Percentiles rank a stretch among this genome's conserved stretches.
phyloP scores from a whole-genome alignment of 2,888 invertebrate genomes.

The Peribatodes rhomboidaria region DNA sequence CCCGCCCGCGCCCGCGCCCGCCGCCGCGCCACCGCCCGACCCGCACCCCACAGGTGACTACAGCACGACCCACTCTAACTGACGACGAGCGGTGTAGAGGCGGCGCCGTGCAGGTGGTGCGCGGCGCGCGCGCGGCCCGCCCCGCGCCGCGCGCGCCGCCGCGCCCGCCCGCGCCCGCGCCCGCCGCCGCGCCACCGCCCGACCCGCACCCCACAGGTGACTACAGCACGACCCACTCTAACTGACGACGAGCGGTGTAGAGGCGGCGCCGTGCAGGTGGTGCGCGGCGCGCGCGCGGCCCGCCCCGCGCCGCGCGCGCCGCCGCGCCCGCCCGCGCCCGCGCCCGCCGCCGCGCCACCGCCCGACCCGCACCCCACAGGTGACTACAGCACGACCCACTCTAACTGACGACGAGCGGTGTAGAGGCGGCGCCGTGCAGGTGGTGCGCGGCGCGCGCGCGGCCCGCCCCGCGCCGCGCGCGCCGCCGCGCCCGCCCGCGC shows the following conservation, averaged over 20 bases:
- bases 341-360: too few relatives aligned
- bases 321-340: slow-evolving; percentile 45
- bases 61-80: slow-evolving; percentile 29
- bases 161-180: too few relatives aligned
- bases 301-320: slow-evolving; percentile 51
- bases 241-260: slow-evolving; percentile 70
- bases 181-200: slow-evolving; percentile 19
- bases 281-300: slow-evolving; percentile 60
- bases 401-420: slow-evolving; percentile 67
- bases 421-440: slow-evolving; percentile 69
- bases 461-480: slow-evolving; percentile 52
- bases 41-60: too few relatives aligned
- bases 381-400: too few relatives aligned
- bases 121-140: slow-evolving; percentile 57
- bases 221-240: too few relatives aligned
- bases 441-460: slow-evolving; percentile 65
- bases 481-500: slow-evolving; percentile 44
- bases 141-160: slow-evolving; percentile 49
- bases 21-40: slow-evolving; percentile 7
- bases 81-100: slow-evolving; percentile 71
- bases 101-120: slow-evolving; percentile 73
- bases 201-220: slow-evolving; percentile 4
- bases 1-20: slow-evolving; percentile 12
- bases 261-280: slow-evolving; percentile 72
- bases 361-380: slow-evolving; percentile 2